phyloP scores from a whole-genome alignment of 2,888 invertebrate genomes.

The Acleris holmiana region DNA sequence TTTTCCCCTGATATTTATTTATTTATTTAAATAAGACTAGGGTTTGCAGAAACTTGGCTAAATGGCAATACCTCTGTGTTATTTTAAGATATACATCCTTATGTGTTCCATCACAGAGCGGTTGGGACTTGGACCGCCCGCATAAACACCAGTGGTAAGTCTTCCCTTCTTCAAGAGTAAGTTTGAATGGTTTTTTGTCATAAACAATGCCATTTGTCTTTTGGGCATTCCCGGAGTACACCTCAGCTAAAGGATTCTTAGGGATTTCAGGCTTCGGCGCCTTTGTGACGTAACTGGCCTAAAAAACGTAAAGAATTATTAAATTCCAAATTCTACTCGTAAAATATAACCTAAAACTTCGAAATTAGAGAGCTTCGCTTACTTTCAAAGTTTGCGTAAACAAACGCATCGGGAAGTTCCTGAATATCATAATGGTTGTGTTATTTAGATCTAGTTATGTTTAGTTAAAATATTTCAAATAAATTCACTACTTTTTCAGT shows the following conservation, averaged over 20 bases:
- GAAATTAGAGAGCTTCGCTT: neutral
- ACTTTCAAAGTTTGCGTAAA: slow-evolving; percentile 20
- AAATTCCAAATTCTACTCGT: neutral
- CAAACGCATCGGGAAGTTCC: slow-evolving; percentile 19
- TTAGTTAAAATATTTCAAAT: neutral
- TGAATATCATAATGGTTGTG: slow-evolving; percentile 25
- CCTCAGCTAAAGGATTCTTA: slow-evolving; percentile 85
- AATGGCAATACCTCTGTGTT: slow-evolving; percentile 82
- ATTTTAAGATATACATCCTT: slow-evolving; percentile 90
- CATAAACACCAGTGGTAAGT: slow-evolving; percentile 97
- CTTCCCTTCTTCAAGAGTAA: slow-evolving; percentile 89
- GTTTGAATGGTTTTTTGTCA: slow-evolving; percentile 95
- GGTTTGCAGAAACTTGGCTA: neutral
- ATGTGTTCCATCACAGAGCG: slow-evolving; percentile 97
- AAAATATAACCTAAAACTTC: slow-evolving; percentile 19
- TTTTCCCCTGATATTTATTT: too few relatives aligned
- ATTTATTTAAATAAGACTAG: neutral
- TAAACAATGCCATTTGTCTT: slow-evolving; percentile 90
- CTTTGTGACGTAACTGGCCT: slow-evolving; percentile 69
- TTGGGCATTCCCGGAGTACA: slow-evolving; percentile 87
- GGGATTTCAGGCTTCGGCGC: slow-evolving; percentile 85
- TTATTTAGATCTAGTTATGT: neutral
- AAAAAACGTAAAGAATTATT: slow-evolving; percentile 31
- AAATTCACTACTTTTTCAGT: neutral
- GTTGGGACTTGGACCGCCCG: slow-evolving; percentile 96